phyloP scores from a whole-genome alignment of 2,888 invertebrate species.

The Lydus trimaculatus region DNA sequence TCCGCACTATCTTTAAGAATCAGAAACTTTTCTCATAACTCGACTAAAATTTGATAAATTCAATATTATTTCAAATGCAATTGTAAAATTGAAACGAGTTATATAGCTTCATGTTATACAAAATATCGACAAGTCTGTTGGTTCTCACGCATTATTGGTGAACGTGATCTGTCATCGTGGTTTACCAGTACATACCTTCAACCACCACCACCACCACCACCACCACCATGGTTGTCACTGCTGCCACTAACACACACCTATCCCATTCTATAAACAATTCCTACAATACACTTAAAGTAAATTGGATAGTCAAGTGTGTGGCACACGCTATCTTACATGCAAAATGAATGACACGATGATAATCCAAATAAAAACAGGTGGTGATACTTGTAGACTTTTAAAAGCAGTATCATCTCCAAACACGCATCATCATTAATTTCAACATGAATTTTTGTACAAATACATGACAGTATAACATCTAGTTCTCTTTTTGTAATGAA shows the following conservation, averaged over 20 bases:
- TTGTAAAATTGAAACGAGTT: neutral
- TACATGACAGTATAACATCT: neutral
- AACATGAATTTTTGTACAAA: neutral
- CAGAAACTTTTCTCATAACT: neutral
- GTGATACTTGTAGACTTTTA: neutral
- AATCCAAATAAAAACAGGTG: neutral
- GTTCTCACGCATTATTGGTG: constrained; percentile 21
- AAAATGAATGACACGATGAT: neutral
- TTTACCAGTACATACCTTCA: neutral
- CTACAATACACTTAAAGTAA: neutral
- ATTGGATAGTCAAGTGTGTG: neutral
- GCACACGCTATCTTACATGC: constrained; percentile 1
- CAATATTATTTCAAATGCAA: neutral
- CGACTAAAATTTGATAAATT: neutral
- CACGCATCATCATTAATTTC: neutral
- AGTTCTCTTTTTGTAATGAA: neutral
- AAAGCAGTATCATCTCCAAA: neutral
- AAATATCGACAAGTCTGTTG: neutral
- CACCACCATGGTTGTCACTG: neutral
- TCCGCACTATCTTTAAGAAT: neutral
- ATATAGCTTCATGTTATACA: neutral
- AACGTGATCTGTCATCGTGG: constrained; percentile 21
- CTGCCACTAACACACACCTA: neutral
- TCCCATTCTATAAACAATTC: neutral
- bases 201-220: neutral